These are phyloP conservation scores for Choristoneura rosaceana DNA, from an alignment of 2,888 invertebrate genomes.

Conservation along the genomic window DNA sequence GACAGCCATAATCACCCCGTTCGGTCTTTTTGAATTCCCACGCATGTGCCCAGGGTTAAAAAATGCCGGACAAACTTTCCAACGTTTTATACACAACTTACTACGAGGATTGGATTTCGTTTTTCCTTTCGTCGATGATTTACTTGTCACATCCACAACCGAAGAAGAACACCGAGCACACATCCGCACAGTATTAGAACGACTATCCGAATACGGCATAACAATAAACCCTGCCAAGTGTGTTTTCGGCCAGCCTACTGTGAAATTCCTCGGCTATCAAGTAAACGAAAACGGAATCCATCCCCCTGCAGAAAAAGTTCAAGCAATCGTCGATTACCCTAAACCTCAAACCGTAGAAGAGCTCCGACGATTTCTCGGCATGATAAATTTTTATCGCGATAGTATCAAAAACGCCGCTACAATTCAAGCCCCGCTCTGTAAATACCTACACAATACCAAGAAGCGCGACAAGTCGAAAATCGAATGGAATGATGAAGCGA, in stretches of 20 bases:
- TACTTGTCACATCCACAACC: background rate
- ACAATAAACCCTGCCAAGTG: constrained; percentile 43
- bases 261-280: constrained; percentile 48
- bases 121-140: background rate
- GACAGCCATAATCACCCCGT: background rate
- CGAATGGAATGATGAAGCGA: background rate
- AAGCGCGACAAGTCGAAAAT: background rate
- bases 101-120: background rate
- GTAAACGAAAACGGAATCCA: constrained; percentile 44
- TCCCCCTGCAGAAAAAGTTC: constrained; percentile 51
- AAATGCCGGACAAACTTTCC: too few relatives aligned
- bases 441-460: background rate
- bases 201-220: background rate
- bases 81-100: too few relatives aligned
- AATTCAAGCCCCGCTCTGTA: constrained; percentile 48
- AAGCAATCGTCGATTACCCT: constrained; percentile 24
- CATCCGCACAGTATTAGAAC: background rate
- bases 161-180: background rate
- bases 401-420: constrained; percentile 54
- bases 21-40: background rate
- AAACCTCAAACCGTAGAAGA: constrained; percentile 39
- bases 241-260: constrained; percentile 45
- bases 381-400: constrained; percentile 48
- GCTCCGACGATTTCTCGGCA: constrained; percentile 43
- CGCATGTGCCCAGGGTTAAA: too few relatives aligned